Conservation (phyloP, 2,113 vertebrate species). For the Eptesicus fuscus region DNA sequence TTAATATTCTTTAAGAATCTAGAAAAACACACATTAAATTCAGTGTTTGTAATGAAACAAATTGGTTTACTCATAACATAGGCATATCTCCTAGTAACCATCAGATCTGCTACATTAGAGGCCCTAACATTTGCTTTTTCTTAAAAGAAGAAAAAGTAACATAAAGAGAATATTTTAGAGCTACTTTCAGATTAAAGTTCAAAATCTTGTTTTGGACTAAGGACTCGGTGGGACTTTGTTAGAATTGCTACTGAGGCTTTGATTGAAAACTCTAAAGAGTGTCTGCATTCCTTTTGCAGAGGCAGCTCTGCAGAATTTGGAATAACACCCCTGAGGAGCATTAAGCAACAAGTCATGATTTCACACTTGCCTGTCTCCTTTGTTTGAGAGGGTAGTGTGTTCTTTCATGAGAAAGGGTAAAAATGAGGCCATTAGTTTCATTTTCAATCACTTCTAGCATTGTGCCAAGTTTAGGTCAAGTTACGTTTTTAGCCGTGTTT, state of each 20-base stretch:
- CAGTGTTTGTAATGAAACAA: constrained; percentile 1
- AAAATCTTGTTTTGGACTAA: constrained; percentile 32
- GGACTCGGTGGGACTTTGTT: constrained; percentile 50
- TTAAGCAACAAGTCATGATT: constrained; percentile 49
- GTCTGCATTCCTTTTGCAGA: constrained; percentile 34
- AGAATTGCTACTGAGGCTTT: background rate
- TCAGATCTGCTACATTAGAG: background rate
- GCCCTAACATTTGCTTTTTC: background rate
- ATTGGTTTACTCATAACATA: background rate
- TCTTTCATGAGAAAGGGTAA: constrained; percentile 12
- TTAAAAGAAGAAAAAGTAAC: background rate
- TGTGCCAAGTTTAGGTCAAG: background rate
- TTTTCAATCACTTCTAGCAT: background rate
- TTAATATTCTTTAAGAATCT: constrained; percentile 17
- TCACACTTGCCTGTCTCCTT: constrained; percentile 57
- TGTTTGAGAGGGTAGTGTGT: constrained; percentile 55
- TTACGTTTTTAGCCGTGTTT: constrained; percentile 6
- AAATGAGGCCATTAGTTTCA: constrained; percentile 47
- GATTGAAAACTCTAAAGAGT: constrained; percentile 50
- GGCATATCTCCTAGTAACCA: background rate
- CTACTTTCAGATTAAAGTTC: constrained; percentile 39
- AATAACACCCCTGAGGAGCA: constrained; percentile 37
- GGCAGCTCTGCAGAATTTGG: constrained; percentile 40
- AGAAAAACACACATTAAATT: constrained; percentile 23
- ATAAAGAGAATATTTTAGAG: constrained; percentile 28